Conservation (phyloP, 2,113 vertebrate species). For the Xenotilapia longispinis region DNA sequence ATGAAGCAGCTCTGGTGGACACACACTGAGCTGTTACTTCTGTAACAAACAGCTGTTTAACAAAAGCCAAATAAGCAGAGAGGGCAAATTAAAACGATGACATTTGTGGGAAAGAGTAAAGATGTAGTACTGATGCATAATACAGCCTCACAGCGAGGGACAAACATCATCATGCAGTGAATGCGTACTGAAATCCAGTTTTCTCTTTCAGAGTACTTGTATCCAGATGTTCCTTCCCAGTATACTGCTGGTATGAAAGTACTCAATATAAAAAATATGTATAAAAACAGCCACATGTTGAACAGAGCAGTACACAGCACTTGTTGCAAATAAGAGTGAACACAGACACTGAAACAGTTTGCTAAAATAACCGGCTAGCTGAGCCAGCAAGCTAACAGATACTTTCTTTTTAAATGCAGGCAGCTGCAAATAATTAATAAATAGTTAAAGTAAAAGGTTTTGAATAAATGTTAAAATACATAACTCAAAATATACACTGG, state of each 20-base stretch:
- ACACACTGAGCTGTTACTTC: not conserved
- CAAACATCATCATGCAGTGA: not conserved
- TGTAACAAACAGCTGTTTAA: slow-evolving; percentile 25
- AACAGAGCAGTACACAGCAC: not conserved
- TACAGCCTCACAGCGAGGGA: not conserved
- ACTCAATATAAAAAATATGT: fast-evolving
- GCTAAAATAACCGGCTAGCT: not conserved
- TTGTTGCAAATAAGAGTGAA: not conserved
- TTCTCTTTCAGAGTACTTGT: not conserved
- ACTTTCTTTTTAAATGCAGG: not conserved
- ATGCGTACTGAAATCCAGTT: not conserved
- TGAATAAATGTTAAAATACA: not conserved
- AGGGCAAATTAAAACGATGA: slow-evolving; percentile 19
- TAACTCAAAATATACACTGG: not conserved
- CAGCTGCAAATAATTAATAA: not conserved
- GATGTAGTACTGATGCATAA: not conserved
- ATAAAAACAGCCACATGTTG: not conserved
- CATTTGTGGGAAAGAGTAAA: not conserved
- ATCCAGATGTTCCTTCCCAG: not conserved
- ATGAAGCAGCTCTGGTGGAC: not conserved
- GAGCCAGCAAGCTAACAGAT: not conserved
- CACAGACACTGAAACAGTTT: not conserved
- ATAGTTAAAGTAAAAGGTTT: not conserved
- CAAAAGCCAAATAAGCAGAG: slow-evolving; percentile 12
- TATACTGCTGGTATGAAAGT: not conserved